Percentiles rank a stretch among this genome's conserved stretches.
Conservation (phyloP, 2,888 invertebrate species). For the Melipona beecheii region DNA sequence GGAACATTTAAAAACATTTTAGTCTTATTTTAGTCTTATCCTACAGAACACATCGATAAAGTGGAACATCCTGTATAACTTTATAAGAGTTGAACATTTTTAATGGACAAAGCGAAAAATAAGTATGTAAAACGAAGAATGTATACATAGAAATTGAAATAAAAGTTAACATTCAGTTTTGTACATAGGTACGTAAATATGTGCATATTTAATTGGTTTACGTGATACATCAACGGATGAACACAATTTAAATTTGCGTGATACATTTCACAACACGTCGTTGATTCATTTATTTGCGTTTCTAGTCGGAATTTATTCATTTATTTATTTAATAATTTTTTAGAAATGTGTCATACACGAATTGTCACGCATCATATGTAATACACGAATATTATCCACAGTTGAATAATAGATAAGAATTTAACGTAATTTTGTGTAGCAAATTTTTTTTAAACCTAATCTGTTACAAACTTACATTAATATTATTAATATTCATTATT, state of each 20-base stretch:
- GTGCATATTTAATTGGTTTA: slow-evolving; percentile 13
- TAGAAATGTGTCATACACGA: background rate
- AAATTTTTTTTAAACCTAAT: background rate
- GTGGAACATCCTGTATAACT: background rate
- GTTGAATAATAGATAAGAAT: background rate
- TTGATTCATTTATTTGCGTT: background rate
- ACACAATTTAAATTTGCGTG: background rate
- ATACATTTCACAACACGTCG: background rate
- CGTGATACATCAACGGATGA: background rate
- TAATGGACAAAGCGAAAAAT: no score
- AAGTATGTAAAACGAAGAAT: background rate
- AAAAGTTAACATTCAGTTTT: slow-evolving; percentile 14
- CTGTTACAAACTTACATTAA: no score
- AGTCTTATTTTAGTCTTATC: no score
- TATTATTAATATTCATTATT: background rate
- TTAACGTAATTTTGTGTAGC: background rate
- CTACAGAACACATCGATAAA: no score
- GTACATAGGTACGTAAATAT: background rate
- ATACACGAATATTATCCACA: no score
- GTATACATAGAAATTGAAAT: background rate
- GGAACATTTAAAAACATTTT: no score
- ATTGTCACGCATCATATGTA: no score
- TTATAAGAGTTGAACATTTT: background rate
- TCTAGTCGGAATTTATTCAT: background rate
- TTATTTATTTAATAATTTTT: background rate